Evolutionary conservation across 2,888 invertebrate species (phyloP).

Genomic region (Acleris laterana): DNA sequence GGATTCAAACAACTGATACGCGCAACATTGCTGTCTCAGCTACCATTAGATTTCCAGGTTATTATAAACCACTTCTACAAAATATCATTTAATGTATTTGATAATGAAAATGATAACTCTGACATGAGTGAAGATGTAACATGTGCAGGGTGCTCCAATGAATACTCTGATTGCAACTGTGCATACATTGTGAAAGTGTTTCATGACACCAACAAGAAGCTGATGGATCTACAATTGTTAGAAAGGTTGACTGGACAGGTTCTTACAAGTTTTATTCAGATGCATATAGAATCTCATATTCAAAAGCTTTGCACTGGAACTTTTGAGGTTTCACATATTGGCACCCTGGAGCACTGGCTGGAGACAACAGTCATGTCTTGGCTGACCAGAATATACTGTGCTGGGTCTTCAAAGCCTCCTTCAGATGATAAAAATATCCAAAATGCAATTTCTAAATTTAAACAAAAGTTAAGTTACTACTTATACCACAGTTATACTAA

Average conservation of each 20-base stretch:
- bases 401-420: constrained; percentile 85
- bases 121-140: constrained; percentile 85
- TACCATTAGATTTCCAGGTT: constrained; percentile 88
- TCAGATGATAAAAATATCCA: constrained; percentile 81
- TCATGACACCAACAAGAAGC: constrained; percentile 90
- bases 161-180: constrained; percentile 84
- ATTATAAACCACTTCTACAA: constrained; percentile 91
- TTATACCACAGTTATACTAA: constrained; percentile 95
- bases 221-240: constrained; percentile 90
- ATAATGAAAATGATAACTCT: constrained; percentile 75
- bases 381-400: constrained; percentile 92
- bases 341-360: constrained; percentile 93
- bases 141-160: constrained; percentile 90
- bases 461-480: constrained; percentile 91
- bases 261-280: constrained; percentile 92
- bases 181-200: constrained; percentile 88
- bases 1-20: constrained; percentile 87
- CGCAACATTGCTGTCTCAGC: constrained; percentile 87
- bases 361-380: constrained; percentile 93
- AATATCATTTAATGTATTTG: constrained; percentile 90
- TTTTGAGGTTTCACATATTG: constrained; percentile 92
- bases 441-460: constrained; percentile 86
- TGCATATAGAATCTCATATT: constrained; percentile 93
- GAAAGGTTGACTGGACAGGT: constrained; percentile 94
- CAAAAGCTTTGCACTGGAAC: constrained; percentile 93